phyloP scores from a whole-genome alignment of 23 tunicate species.

The Halocynthia roretzi region DNA sequence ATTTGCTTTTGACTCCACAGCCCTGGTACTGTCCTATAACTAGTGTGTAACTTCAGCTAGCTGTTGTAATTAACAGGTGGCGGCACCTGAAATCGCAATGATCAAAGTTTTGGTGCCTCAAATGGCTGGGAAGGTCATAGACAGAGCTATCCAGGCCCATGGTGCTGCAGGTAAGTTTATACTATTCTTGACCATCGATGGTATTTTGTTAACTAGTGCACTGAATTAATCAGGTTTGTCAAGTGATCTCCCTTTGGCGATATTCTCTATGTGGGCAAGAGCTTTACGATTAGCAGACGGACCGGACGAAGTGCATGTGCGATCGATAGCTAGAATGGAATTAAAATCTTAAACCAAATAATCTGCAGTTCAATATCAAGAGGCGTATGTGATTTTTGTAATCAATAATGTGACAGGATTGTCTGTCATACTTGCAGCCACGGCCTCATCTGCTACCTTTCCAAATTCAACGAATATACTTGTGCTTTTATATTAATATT shows the following conservation, averaged over 20 bases:
- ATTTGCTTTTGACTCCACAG: not conserved
- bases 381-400: too few relatives aligned
- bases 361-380: not conserved
- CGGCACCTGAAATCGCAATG: conserved; percentile 87
- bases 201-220: too few relatives aligned
- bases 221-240: conserved; percentile 16
- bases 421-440: too few relatives aligned
- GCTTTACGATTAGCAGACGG: conserved; percentile 97
- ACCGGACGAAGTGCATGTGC: conserved; percentile 92
- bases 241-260: conserved; percentile 72
- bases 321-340: conserved; percentile 58
- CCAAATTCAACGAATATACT: too few relatives aligned
- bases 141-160: conserved; percentile 76
- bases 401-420: too few relatives aligned
- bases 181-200: too few relatives aligned
- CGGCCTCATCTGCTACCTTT: too few relatives aligned
- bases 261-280: conserved; percentile 78
- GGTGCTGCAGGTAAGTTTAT: conserved; percentile 71
- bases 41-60: not conserved
- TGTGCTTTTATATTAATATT: too few relatives aligned
- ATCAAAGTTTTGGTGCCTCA: conserved; percentile 78
- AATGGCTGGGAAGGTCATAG: conserved; percentile 50
- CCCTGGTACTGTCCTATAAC: conserved; percentile 18
- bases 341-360: conserved; percentile 16
- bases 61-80: not conserved